These are phyloP conservation scores for Nomada ferruginata DNA, from an alignment of 2,888 invertebrate genomes.

Conservation along the genomic window DNA sequence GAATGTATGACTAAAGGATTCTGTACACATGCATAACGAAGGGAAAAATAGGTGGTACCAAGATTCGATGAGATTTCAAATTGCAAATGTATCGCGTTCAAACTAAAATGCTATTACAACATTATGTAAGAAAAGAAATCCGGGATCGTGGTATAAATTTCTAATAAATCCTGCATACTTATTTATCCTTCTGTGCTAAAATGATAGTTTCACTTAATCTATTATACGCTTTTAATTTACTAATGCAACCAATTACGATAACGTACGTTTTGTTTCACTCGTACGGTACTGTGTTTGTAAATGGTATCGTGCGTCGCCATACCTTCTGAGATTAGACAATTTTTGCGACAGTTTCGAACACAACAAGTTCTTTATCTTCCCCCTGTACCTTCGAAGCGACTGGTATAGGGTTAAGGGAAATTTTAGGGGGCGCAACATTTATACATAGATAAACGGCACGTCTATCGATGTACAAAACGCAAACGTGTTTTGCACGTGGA, in stretches of 20 bases:
- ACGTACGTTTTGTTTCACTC: neutral
- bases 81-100: neutral
- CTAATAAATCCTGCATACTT: neutral
- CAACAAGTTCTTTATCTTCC: conserved; percentile 3
- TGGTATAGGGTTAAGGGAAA: conserved; percentile 40
- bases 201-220: neutral
- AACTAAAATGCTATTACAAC: neutral
- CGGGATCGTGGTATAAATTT: neutral
- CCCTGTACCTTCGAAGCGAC: neutral
- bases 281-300: neutral
- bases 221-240: neutral
- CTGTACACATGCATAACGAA: neutral
- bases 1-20: conserved; percentile 19
- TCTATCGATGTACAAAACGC: conserved; percentile 57
- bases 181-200: neutral
- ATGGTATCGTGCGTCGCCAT: neutral
- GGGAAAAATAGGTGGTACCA: conserved; percentile 14
- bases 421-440: conserved; percentile 47
- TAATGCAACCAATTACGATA: neutral
- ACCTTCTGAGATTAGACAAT: neutral
- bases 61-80: conserved; percentile 19
- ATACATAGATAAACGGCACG: conserved; percentile 46
- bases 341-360: neutral
- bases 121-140: neutral
- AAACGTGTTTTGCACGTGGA: conserved; percentile 70